A percentile compares a stretch with the other conserved stretches of the same genome.
Evolutionary conservation across 2,113 vertebrate genomes (phyloP).

Genomic region (Brienomyrus longianalis): DNA sequence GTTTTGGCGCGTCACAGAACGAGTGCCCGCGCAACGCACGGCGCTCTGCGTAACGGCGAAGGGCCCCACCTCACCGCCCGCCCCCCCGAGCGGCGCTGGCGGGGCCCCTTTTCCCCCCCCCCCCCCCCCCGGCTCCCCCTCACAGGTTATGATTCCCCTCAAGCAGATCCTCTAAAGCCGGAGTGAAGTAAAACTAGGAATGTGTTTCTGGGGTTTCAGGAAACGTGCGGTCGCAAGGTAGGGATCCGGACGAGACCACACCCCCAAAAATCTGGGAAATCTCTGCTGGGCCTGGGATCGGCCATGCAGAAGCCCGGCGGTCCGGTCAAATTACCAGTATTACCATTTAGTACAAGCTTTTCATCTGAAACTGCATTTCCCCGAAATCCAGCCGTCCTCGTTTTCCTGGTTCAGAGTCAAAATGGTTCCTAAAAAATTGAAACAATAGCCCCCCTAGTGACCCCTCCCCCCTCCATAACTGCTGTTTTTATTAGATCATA

Average conservation of each 20-base stretch:
- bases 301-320: background rate
- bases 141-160: background rate
- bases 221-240: background rate
- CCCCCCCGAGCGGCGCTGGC: too few relatives aligned
- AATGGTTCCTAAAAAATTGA: constrained; percentile 22
- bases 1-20: too few relatives aligned
- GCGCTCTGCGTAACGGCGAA: too few relatives aligned
- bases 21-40: too few relatives aligned
- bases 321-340: background rate
- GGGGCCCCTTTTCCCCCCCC: too few relatives aligned
- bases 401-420: background rate
- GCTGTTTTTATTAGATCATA: background rate
- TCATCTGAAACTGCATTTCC: background rate
- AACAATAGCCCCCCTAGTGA: background rate
- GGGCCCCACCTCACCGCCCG: too few relatives aligned
- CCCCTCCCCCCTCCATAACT: background rate
- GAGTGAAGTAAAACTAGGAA: background rate
- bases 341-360: background rate
- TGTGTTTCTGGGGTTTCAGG: background rate
- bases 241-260: background rate
- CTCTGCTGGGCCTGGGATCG: background rate
- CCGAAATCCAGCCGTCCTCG: background rate
- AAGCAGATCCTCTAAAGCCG: background rate
- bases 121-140: background rate
- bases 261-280: background rate